Percentiles rank a stretch among this genome's conserved stretches.
Conservation (phyloP, 2,113 vertebrate species). For the Tenrec ecaudatus region DNA sequence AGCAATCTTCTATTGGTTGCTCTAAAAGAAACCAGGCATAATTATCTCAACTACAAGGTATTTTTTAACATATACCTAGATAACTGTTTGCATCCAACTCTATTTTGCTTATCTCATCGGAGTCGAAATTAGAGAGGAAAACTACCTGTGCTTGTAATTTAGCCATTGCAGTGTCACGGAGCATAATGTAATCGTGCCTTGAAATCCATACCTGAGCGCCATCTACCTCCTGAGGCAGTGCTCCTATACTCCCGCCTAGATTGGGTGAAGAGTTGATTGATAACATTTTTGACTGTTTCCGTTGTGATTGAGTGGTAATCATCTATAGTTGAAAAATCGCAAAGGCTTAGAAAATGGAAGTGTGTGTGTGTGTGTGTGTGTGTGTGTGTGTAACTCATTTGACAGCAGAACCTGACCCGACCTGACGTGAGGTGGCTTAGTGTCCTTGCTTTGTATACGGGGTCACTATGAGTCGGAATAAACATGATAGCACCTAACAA, state of each 20-base stretch:
- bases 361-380: neutral
- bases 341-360: neutral
- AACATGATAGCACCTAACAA: too few relatives aligned
- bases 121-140: neutral
- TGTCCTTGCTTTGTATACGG: neutral
- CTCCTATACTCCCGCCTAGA: neutral
- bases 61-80: neutral
- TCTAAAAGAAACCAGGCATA: neutral
- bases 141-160: neutral
- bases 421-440: neutral
- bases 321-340: neutral
- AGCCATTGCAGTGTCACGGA: neutral
- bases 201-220: neutral
- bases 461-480: too few relatives aligned
- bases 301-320: neutral
- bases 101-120: neutral
- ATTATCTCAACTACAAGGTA: neutral
- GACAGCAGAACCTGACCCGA: neutral
- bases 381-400: neutral
- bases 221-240: neutral
- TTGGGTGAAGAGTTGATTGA: neutral
- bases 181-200: neutral
- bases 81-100: neutral
- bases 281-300: slow-evolving; percentile 1
- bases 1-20: neutral